A percentile compares a stretch with the other conserved stretches of the same genome.
Evolutionary conservation across 2,888 invertebrate genomes (phyloP).

Genomic region (Drymonia ruficornis): DNA sequence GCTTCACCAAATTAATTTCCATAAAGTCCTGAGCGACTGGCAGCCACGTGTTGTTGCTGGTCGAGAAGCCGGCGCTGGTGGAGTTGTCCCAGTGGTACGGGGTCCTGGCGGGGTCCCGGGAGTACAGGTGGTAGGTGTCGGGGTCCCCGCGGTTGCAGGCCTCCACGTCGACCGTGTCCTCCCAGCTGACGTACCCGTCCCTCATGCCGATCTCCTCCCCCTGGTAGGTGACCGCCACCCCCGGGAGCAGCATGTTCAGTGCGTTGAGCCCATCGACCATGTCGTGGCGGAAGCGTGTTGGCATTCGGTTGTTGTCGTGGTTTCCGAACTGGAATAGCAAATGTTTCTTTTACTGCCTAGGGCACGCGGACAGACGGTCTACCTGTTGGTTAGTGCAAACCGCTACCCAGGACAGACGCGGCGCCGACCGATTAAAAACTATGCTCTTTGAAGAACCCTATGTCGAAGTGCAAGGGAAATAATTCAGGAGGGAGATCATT

Average conservation of each 20-base stretch:
- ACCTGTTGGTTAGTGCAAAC: too few species aligned
- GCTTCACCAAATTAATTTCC: constrained; percentile 83
- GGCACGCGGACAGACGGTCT: too few species aligned
- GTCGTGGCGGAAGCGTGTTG: constrained; percentile 85
- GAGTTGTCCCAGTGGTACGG: constrained; percentile 87
- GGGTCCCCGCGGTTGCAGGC: constrained; percentile 82
- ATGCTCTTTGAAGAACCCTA: too few species aligned
- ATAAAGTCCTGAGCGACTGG: constrained; percentile 87
- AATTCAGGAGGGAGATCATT: too few species aligned
- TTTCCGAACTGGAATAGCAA: constrained; percentile 85
- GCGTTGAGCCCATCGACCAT: constrained; percentile 89
- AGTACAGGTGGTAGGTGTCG: constrained; percentile 78
- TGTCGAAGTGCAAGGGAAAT: too few species aligned
- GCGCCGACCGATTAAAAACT: too few species aligned
- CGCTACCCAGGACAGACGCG: too few species aligned
- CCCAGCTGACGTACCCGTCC: constrained; percentile 84
- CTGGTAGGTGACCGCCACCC: constrained; percentile 92
- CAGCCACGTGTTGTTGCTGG: constrained; percentile 85
- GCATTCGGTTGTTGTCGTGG: constrained; percentile 87
- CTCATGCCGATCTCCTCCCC: constrained; percentile 92
- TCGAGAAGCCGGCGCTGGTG: constrained; percentile 86
- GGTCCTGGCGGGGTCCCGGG: constrained; percentile 86
- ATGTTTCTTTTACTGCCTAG: too few species aligned
- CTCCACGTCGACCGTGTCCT: constrained; percentile 84
- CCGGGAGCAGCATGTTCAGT: constrained; percentile 89